Base-by-base conservation (phyloP, 2,113 vertebrate species). In the Regulus satrapa region DNA sequence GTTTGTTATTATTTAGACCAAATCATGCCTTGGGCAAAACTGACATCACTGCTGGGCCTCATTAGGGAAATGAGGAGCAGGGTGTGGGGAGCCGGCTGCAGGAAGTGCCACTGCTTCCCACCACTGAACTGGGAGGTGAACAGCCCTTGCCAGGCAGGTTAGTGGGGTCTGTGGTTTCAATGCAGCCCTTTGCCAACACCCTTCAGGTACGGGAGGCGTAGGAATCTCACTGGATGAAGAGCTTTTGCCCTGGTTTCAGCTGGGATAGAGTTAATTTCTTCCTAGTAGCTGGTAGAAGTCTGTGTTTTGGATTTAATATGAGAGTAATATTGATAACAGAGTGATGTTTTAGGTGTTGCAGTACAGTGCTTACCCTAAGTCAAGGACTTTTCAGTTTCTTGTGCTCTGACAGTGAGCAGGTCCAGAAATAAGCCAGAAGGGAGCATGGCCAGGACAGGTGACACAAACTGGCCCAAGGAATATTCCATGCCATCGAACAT, bases 81-180 rank as follows among this genome's bases (percentile, higher is more conserved):
- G 90, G 88, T 67, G 92, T 92, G 85, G 83, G 58, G 45, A 69
- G 68, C 36, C 0, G 2, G 46, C 48, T 88, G 67, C 21, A 41
- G 93, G 89, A 93, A 94, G 79, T 14, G 7, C 67, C 87, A 43
- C 52, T 9, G 5, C 92, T 96, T 97, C 96, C 78, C 95, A 88
- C 61, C 93, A 34, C 38, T 88, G 82, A 88, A 84, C 80, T 78
- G 66, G 73, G 81, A 93, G 95, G 91, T 59, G 64, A 94, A 59
- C 51, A 40, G 54, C 26, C 58, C 96, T 97, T 40, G 69, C 78
- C 83, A 92, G 97, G 96, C 93, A 61, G 72, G 73, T 97, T 97
- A 54, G 94, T 94, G 88, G 93, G 89, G 87, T 92, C 96, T 63
- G 68, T 24, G 73, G 49, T 59, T 97, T 94, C 92, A 93, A 31